Evolutionary conservation across 2,888 invertebrate species (phyloP).

Genomic region (Eilema caniola): DNA sequence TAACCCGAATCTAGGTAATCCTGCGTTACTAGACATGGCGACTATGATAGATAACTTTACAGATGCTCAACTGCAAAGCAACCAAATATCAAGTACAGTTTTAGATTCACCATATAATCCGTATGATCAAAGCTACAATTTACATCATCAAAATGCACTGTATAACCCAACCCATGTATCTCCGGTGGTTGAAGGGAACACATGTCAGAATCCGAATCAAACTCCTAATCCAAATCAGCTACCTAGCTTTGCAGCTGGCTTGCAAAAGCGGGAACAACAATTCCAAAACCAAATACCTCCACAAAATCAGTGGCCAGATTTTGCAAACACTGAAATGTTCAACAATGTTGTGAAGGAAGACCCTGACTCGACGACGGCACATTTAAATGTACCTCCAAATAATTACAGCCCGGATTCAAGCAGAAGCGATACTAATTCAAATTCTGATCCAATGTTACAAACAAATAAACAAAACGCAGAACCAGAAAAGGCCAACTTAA

Average conservation of each 20-base stretch:
- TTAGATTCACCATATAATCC: slow-evolving; percentile 90
- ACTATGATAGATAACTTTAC: slow-evolving; percentile 92
- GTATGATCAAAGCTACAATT: slow-evolving; percentile 89
- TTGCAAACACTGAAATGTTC: slow-evolving; percentile 77
- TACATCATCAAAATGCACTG: slow-evolving; percentile 89
- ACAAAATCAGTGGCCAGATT: slow-evolving; percentile 82
- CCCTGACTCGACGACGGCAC: slow-evolving; percentile 91
- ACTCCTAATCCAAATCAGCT: slow-evolving; percentile 74
- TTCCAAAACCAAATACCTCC: slow-evolving; percentile 62
- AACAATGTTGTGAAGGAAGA: slow-evolving; percentile 89
- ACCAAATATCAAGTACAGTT: slow-evolving; percentile 94
- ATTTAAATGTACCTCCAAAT: slow-evolving; percentile 79
- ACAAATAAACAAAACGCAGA: slow-evolving; percentile 62
- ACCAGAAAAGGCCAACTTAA: slow-evolving; percentile 68
- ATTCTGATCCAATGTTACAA: slow-evolving; percentile 68
- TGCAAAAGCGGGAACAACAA: slow-evolving; percentile 77
- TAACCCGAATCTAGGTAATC: slow-evolving; percentile 81
- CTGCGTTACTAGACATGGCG: slow-evolving; percentile 90
- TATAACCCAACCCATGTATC: slow-evolving; percentile 87
- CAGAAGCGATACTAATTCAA: slow-evolving; percentile 81
- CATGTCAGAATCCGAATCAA: slow-evolving; percentile 73
- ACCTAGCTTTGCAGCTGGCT: slow-evolving; percentile 76
- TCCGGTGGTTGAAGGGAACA: slow-evolving; percentile 80
- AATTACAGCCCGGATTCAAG: slow-evolving; percentile 85
- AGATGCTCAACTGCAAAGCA: slow-evolving; percentile 93